A percentile compares a stretch with the other conserved stretches of the same genome.
phyloP scores from a whole-genome alignment of 1,140 invertebrate genomes.

The Cataglyphis hispanica region DNA sequence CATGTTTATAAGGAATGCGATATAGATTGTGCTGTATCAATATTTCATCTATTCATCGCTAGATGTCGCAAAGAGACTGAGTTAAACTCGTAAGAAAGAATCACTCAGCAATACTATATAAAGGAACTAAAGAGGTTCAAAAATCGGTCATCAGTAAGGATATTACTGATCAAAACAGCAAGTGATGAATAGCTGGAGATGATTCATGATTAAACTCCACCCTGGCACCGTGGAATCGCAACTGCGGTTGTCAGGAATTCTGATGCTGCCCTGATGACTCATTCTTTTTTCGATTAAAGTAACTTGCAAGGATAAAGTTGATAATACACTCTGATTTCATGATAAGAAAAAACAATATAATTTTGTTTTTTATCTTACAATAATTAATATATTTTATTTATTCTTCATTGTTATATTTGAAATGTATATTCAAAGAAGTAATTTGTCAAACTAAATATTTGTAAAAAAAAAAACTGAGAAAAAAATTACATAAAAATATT shows the following conservation, averaged over 20 bases:
- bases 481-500: not conserved
- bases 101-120: not conserved
- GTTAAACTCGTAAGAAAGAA: constrained; percentile 41
- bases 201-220: constrained; percentile 81
- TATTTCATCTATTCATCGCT: not conserved
- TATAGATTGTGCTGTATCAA: not conserved
- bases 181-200: constrained; percentile 80
- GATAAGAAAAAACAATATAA: no score
- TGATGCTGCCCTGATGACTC: constrained; percentile 78
- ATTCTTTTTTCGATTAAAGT: not conserved
- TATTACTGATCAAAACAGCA: constrained; percentile 77
- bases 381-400: no score
- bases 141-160: constrained; percentile 60
- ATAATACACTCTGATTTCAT: no score
- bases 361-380: no score
- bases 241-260: constrained; percentile 73
- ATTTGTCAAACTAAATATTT: not conserved
- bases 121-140: accelerated
- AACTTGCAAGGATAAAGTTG: no score
- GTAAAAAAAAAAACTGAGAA: not conserved
- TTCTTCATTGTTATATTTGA: not conserved
- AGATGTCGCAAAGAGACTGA: constrained; percentile 47
- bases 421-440: not conserved
- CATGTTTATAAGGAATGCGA: not conserved
- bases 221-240: constrained; percentile 77